Conservation (phyloP, 2,888 invertebrate species). For the Pachydiplax longipennis region DNA sequence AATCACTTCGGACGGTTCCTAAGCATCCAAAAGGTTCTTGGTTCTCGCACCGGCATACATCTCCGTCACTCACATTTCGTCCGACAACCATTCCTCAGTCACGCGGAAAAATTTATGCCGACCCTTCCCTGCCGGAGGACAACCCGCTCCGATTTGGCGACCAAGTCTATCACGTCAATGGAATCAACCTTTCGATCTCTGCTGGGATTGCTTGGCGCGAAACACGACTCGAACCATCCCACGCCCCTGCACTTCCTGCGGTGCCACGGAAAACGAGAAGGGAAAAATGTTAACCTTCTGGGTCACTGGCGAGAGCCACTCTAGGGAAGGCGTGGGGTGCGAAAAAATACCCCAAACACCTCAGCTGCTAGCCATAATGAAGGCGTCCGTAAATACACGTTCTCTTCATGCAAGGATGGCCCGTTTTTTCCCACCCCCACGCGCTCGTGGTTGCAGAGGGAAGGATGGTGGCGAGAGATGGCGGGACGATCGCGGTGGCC, state of each 20-base stretch:
- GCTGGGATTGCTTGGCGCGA: too few species aligned
- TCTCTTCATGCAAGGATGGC: not conserved
- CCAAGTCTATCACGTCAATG: too few species aligned
- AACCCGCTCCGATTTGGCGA: not conserved
- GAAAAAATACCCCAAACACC: not conserved
- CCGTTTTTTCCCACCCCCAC: not conserved
- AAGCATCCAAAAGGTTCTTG: not conserved
- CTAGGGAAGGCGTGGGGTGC: not conserved
- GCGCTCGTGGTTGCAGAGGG: not conserved
- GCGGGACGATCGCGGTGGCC: slow-evolving; percentile 3
- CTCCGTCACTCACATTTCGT: not conserved
- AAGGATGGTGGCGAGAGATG: not conserved
- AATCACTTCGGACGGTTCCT: not conserved
- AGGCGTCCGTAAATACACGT: not conserved
- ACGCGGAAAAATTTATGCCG: not conserved
- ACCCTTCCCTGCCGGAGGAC: not conserved
- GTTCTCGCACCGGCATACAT: not conserved
- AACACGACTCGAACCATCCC: too few species aligned
- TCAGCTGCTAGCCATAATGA: not conserved
- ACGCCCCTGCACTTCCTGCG: too few species aligned
- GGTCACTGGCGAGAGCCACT: too few species aligned
- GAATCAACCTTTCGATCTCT: too few species aligned
- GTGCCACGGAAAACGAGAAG: too few species aligned
- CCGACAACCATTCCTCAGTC: not conserved
- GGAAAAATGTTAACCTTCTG: too few species aligned